phyloP scores from a whole-genome alignment of 2,888 invertebrate genomes.

The Drosophila melanosoma region DNA sequence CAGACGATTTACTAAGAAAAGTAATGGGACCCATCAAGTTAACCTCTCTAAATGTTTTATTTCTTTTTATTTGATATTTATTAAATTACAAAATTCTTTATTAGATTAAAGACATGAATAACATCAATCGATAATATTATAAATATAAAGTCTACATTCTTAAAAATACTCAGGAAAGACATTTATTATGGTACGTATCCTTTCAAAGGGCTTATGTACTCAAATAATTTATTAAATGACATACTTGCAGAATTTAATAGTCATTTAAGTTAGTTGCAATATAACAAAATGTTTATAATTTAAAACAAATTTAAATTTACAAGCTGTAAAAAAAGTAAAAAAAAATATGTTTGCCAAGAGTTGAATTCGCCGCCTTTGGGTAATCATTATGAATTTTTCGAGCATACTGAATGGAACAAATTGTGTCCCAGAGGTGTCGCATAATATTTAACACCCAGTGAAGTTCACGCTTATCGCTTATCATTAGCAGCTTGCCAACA shows the following conservation, averaged over 20 bases:
- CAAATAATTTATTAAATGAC: neutral
- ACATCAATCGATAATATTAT: neutral
- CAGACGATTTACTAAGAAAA: too few relatives aligned
- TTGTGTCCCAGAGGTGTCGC: conserved; percentile 63
- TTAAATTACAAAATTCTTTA: neutral
- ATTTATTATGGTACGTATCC: neutral
- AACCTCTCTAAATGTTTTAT: too few relatives aligned
- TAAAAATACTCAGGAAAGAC: neutral
- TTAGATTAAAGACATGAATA: neutral
- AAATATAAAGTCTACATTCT: neutral
- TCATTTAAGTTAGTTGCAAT: neutral
- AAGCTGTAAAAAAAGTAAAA: neutral
- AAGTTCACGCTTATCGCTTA: conserved; percentile 64
- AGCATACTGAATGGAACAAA: conserved; percentile 50
- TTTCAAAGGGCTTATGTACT: neutral
- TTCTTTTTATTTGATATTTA: neutral
- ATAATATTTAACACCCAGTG: conserved; percentile 72
- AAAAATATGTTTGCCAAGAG: neutral
- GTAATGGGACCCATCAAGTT: neutral
- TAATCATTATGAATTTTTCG: conserved; percentile 34
- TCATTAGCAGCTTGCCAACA: conserved; percentile 57
- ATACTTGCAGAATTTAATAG: neutral
- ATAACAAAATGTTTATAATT: neutral
- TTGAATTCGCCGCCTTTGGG: conserved; percentile 10
- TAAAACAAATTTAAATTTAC: conserved; percentile 1